These are phyloP conservation scores for Marronus borbonicus DNA, from an alignment of 2,888 invertebrate species.

Conservation along the genomic window DNA sequence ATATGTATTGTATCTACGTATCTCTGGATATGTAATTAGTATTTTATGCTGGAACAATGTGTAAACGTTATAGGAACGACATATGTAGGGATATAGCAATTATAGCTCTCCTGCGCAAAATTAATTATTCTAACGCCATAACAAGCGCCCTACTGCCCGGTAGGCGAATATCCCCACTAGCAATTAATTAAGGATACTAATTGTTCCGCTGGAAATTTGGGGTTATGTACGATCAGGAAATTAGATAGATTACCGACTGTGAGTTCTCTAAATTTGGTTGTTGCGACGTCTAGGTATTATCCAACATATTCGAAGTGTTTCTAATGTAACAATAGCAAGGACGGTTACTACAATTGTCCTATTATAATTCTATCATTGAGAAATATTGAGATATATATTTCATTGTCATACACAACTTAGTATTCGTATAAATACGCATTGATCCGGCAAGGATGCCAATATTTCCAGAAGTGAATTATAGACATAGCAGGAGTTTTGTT, in stretches of 20 bases:
- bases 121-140: constrained; percentile 1
- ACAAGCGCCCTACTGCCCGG: not conserved
- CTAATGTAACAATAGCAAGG: not conserved
- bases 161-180: constrained; percentile 6
- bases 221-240: constrained; percentile 11
- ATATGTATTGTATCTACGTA: too few relatives aligned
- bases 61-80: too few relatives aligned
- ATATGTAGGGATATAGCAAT: not conserved
- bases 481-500: too few relatives aligned
- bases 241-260: constrained; percentile 2
- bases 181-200: constrained; percentile 16
- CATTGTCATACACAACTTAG: too few relatives aligned
- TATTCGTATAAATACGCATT: too few relatives aligned
- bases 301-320: not conserved
- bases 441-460: too few relatives aligned
- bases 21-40: too few relatives aligned
- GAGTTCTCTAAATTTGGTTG: not conserved
- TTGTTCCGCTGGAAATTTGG: constrained; percentile 11
- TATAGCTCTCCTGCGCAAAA: not conserved
- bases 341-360: not conserved
- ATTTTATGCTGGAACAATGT: too few relatives aligned
- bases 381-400: too few relatives aligned
- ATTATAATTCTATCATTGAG: not conserved
- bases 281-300: not conserved
- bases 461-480: too few relatives aligned